Evolutionary conservation across 2,888 invertebrate species (phyloP).

Genomic region (Fragum sueziense): DNA sequence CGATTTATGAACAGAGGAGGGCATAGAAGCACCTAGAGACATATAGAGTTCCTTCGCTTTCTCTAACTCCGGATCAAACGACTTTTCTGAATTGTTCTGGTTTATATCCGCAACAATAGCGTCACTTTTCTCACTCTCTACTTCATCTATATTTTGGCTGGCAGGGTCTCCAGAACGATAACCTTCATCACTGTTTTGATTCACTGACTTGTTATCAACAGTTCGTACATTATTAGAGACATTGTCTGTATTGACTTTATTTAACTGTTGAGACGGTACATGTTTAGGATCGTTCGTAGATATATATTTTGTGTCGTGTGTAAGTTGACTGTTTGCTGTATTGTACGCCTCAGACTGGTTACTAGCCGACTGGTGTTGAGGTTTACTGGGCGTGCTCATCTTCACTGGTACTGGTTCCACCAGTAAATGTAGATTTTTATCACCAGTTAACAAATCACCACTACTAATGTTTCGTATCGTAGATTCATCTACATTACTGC

Average conservation of each 20-base stretch:
- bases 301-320: slow-evolving; percentile 44
- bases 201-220: slow-evolving; percentile 37
- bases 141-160: slow-evolving; percentile 24
- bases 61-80: slow-evolving; percentile 60
- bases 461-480: slow-evolving; percentile 15
- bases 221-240: neutral
- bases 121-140: slow-evolving; percentile 5
- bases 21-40: slow-evolving; percentile 69
- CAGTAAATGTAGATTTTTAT: slow-evolving; percentile 48
- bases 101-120: slow-evolving; percentile 17
- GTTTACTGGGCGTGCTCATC: slow-evolving; percentile 62
- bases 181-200: slow-evolving; percentile 55
- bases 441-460: slow-evolving; percentile 33
- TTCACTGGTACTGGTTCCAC: slow-evolving; percentile 55
- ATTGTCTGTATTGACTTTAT: neutral
- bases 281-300: slow-evolving; percentile 29
- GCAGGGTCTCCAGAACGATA: slow-evolving; percentile 31
- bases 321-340: slow-evolving; percentile 38
- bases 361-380: slow-evolving; percentile 30
- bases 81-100: slow-evolving; percentile 21
- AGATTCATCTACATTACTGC: slow-evolving; percentile 38
- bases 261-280: neutral
- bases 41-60: slow-evolving; percentile 73
- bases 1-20: slow-evolving; percentile 64
- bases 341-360: slow-evolving; percentile 43